phyloP scores from a whole-genome alignment of 2,113 vertebrate genomes.

The Crotalus tigris region DNA sequence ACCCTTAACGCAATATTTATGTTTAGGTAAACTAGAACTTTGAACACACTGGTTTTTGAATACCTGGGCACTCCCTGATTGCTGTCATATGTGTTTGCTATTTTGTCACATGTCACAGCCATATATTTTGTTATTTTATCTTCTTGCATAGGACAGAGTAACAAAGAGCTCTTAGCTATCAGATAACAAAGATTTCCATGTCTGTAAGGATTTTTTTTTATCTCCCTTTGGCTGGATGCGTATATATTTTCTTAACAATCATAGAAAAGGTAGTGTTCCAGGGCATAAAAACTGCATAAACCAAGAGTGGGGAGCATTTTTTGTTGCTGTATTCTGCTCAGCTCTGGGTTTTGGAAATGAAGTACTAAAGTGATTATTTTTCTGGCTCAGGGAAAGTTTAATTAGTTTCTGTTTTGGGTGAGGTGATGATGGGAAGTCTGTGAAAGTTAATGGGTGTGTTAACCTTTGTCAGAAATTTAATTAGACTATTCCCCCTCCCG shows the following conservation, averaged over 20 bases:
- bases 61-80: conserved; percentile 3
- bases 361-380: not conserved
- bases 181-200: not conserved
- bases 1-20: not conserved
- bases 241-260: not conserved
- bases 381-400: not conserved
- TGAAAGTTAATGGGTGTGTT: not conserved
- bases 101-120: not conserved
- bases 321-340: not conserved
- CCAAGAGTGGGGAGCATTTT: not conserved
- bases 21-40: conserved; percentile 18
- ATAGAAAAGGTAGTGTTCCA: not conserved
- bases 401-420: not conserved
- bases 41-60: not conserved
- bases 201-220: not conserved
- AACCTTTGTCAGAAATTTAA: not conserved
- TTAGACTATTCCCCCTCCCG: rapidly evolving
- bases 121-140: not conserved
- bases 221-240: not conserved
- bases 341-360: not conserved
- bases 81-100: rapidly evolving
- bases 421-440: not conserved
- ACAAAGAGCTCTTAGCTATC: not conserved
- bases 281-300: not conserved
- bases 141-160: not conserved